Percentiles rank a stretch among this genome's conserved stretches.
Conservation (phyloP, 2,888 invertebrate genomes). For the Dryocosmus kuriphilus region DNA sequence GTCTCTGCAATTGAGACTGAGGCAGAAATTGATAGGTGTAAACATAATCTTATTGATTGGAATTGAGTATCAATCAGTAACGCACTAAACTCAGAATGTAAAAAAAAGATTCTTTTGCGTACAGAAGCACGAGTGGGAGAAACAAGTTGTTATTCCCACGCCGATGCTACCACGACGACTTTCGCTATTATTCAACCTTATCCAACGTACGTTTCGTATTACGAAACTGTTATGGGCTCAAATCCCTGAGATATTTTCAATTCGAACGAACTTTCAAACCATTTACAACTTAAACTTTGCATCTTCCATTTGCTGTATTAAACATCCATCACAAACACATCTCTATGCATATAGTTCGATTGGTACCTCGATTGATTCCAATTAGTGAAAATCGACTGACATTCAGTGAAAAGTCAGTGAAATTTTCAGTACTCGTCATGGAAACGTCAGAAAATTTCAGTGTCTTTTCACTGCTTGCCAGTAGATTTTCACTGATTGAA, state of each 20-base stretch:
- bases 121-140: conserved; percentile 13
- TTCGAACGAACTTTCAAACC: conserved; percentile 16
- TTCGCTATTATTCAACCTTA: conserved; percentile 41
- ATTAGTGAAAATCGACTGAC: too few relatives aligned
- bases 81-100: background rate
- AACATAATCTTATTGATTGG: background rate
- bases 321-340: background rate
- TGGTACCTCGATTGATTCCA: too few relatives aligned
- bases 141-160: conserved; percentile 44
- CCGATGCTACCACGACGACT: conserved; percentile 40
- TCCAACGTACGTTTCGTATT: conserved; percentile 37
- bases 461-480: too few relatives aligned
- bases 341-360: background rate
- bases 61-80: background rate
- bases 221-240: conserved; percentile 31
- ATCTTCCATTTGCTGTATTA: conserved; percentile 9
- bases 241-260: conserved; percentile 30
- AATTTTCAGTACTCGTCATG: too few relatives aligned
- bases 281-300: conserved; percentile 3
- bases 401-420: too few relatives aligned
- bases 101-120: background rate
- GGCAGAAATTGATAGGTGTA: background rate
- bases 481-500: too few relatives aligned
- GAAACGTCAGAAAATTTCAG: too few relatives aligned
- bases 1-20: background rate